Base-by-base conservation (phyloP, 2,113 vertebrate genomes). In the Eleginops maclovinus region DNA sequence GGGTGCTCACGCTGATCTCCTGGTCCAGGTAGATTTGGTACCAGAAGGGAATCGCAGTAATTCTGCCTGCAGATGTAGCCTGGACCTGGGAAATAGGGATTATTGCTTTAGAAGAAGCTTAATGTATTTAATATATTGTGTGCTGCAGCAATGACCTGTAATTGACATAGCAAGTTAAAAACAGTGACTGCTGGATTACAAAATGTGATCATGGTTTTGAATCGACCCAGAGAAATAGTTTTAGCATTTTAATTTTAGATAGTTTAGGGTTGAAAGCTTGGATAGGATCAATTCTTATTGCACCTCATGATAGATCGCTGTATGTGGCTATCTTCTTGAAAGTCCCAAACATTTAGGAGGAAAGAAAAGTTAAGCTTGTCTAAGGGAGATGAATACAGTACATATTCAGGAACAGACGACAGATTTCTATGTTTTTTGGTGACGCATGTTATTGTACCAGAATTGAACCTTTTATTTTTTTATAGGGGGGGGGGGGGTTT, bases 41-140 rank as follows among this genome's bases (percentile, higher is more conserved):
- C 98, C 98, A 99, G 92, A 99, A 98, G 17, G 98, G 97, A 83
- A 99, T 74, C 3, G 98, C 98, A 0, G 97, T 99, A 66, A 99
- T 82, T 67, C 71, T 94, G 66, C 98, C 98, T 0, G 96, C 89
- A 64, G 93, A 88, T 62, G 86, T 96, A 28, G 95, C 91, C 60
- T 84, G 89, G 21, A 99, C 94, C 98, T 99, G 88, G 4, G 51
- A 85, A 67, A 72, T 4, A 24, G 4, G 19, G 14, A 60, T 44
- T 4, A 31, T 17, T 41, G 10, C 6, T 62, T 75, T 59, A 65
- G 1, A 41, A 16, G 31, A 58, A 22, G 28, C 10, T 50, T 51
- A 31, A 36, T 36, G 31, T 36, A 36, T 36, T 36, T 36, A 36
- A 8, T 36, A 36, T 36, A 36, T 7, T 36, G 31, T 36, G 8